Evolutionary conservation across 2,113 vertebrate genomes (phyloP).

Genomic region (Gymnocephalus cernua): DNA sequence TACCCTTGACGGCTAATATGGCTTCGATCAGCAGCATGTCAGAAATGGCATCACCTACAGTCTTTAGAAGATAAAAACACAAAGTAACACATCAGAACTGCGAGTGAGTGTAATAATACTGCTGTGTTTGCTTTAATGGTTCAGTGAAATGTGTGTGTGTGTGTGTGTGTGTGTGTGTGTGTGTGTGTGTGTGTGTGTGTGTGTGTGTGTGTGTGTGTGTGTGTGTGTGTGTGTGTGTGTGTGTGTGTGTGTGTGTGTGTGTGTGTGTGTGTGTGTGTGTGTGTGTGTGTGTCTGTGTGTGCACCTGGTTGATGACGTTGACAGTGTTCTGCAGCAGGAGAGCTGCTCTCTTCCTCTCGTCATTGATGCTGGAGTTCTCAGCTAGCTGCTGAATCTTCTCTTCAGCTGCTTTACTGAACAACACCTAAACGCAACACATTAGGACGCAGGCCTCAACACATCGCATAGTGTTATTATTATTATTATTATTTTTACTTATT

Average conservation of each 20-base stretch:
- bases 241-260: background rate
- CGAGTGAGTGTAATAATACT: too few species aligned
- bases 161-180: too few species aligned
- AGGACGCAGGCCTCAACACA: background rate
- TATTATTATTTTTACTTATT: too few species aligned
- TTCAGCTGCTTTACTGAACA: constrained; percentile 92
- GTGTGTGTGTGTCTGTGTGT: background rate
- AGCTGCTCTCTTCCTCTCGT: constrained; percentile 86
- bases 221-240: background rate
- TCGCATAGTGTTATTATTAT: background rate
- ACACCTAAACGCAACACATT: constrained; percentile 81
- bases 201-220: background rate
- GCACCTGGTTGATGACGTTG: constrained; percentile 95
- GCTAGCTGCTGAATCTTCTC: constrained; percentile 87
- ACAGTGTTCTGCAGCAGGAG: constrained; percentile 88
- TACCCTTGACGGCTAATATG: constrained; percentile 88
- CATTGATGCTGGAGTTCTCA: constrained; percentile 75
- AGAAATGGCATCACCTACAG: constrained; percentile 93
- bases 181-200: background rate
- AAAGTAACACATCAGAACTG: background rate
- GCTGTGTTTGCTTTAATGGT: background rate
- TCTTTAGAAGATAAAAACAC: constrained; percentile 76
- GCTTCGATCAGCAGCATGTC: constrained; percentile 96
- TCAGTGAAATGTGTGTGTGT: background rate
- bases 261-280: background rate